Base-by-base conservation (phyloP, 2,113 vertebrate genomes). In the Vombatus ursinus region DNA sequence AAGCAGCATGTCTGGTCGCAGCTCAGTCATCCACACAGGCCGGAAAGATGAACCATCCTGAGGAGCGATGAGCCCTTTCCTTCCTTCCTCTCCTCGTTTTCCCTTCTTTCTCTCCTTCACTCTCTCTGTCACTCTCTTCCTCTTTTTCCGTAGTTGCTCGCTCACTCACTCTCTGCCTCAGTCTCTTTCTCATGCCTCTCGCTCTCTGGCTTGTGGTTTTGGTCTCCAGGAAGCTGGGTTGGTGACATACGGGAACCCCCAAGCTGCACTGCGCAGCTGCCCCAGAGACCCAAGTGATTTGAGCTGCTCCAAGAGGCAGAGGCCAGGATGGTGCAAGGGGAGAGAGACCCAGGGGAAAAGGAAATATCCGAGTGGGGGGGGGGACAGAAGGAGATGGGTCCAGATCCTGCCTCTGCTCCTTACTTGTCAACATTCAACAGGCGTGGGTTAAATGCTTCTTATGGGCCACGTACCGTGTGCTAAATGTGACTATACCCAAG, bases 141-240 rank as follows among this genome's bases (percentile, higher is more conserved):
- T 0, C 19, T 50, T 61, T 24, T 53, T 52, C 25, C 2, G 3
- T 52, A 52, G 16, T 52, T 52, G 52, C 37, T 92, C 31, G 52
- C 53, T 91, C 31, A 8, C 26, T 49, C 0, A n/a, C 54, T 0
- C 91, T 50, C 47, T 54, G 89, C 14, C 94, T 68, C 95, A 68
- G 96, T 93, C 77, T 92, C 50, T 89, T 50, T 90, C 53, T 52
- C 91, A 93, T 47, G 31, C 91, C 92, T 91, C 95, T 44, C 52
- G 3, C 49, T 49, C 91, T 95, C 96, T 48, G 37, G 10, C 91
- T 96, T 98, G 98, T 93, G 98, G 98, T 95, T 95, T 93, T n/a
- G 37, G 95, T 97, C 92, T 94, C 97, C 98, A 99, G 98, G 98
- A 99, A 99, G 97, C 96, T 50, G 50, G 77, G 96, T 95, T 96